phyloP scores from a whole-genome alignment of 1,140 invertebrate species.

The Littorina saxatilis region DNA sequence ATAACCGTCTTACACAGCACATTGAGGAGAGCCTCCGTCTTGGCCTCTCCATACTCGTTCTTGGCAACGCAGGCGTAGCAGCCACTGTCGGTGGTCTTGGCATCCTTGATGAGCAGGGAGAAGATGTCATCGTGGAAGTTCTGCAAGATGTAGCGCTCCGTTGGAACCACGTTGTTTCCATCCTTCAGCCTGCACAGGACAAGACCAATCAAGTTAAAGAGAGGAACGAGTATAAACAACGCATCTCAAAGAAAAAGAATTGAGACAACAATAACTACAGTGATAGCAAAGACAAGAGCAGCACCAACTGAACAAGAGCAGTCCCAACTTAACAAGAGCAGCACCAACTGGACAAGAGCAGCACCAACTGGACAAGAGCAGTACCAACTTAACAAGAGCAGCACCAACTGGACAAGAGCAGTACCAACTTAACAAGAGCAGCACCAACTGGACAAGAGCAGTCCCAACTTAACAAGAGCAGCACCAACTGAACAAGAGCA shows the following conservation, averaged over 20 bases:
- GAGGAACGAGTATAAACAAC: background rate
- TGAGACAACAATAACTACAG: background rate
- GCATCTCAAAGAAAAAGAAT: too few species aligned
- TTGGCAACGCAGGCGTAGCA: slow-evolving; percentile 79
- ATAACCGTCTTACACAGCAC: slow-evolving; percentile 73
- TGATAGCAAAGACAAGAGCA: too few species aligned
- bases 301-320: too few species aligned
- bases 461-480: too few species aligned
- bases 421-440: too few species aligned
- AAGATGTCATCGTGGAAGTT: slow-evolving; percentile 95
- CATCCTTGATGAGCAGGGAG: slow-evolving; percentile 86
- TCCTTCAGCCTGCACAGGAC: slow-evolving; percentile 88
- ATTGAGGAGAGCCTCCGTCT: slow-evolving; percentile 72
- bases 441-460: too few species aligned
- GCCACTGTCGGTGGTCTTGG: slow-evolving; percentile 79
- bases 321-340: too few species aligned
- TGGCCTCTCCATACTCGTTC: slow-evolving; percentile 78
- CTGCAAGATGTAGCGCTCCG: slow-evolving; percentile 89
- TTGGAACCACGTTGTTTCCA: slow-evolving; percentile 87
- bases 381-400: too few species aligned
- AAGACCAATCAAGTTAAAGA: background rate
- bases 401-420: too few species aligned
- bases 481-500: too few species aligned
- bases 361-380: too few species aligned
- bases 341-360: too few species aligned